These are phyloP conservation scores for Cantharis rufa DNA, from an alignment of 2,888 invertebrate species.

Conservation along the genomic window DNA sequence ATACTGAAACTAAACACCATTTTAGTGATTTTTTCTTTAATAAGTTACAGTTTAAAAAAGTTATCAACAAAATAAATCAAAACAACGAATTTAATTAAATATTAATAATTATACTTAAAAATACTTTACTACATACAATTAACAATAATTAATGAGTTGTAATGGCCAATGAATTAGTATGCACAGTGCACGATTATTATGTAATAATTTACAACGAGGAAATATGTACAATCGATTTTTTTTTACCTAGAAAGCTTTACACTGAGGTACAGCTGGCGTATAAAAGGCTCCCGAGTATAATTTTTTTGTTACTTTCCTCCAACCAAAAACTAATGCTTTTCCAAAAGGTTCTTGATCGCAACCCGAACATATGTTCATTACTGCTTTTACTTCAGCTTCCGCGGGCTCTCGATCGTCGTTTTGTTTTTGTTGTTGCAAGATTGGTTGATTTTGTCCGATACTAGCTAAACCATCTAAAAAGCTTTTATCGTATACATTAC, in stretches of 20 bases:
- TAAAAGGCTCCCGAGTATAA: conserved; percentile 74
- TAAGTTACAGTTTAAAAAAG: background rate
- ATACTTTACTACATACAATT: conserved; percentile 2
- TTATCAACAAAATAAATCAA: background rate
- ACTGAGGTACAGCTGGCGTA: conserved; percentile 68
- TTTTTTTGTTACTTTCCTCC: conserved; percentile 76
- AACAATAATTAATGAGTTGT: conserved; percentile 2
- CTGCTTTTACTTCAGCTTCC: conserved; percentile 79
- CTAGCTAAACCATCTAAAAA: conserved; percentile 69
- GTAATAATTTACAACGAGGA: conserved; percentile 3
- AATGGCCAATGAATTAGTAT: background rate
- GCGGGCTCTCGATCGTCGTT: conserved; percentile 79
- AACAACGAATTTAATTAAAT: conserved; percentile 10
- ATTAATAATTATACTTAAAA: conserved; percentile 1
- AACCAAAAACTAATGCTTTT: conserved; percentile 76
- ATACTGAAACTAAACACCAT: background rate
- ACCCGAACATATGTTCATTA: conserved; percentile 77
- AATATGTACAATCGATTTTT: background rate
- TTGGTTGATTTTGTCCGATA: conserved; percentile 67
- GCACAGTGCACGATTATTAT: background rate
- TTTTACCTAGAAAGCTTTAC: conserved; percentile 62
- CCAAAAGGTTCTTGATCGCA: conserved; percentile 79
- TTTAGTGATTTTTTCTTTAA: background rate
- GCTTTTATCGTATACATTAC: conserved; percentile 56
- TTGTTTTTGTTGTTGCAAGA: conserved; percentile 48